Percentiles rank a stretch among this genome's conserved stretches.
phyloP scores from a whole-genome alignment of 1,140 invertebrate genomes.

The Pseudomyrmex sp. region DNA sequence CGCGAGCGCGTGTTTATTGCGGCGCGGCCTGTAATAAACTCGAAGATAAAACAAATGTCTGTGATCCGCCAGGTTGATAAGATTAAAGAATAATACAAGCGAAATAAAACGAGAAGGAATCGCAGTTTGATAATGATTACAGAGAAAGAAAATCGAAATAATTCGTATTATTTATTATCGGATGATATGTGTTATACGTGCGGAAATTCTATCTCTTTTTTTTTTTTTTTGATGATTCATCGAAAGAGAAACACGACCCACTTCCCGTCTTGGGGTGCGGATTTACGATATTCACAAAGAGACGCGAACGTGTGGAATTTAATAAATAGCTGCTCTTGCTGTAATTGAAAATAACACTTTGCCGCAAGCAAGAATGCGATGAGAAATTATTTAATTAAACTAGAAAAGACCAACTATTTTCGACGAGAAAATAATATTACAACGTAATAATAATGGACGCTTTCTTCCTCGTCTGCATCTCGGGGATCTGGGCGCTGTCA shows the following conservation, averaged over 20 bases:
- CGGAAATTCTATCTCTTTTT: too few relatives aligned
- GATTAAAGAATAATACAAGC: neutral
- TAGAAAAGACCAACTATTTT: conserved; percentile 18
- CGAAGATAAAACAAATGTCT: neutral
- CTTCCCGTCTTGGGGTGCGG: conserved; percentile 25
- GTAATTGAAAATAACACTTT: conserved; percentile 57
- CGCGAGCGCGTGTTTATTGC: neutral
- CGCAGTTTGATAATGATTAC: neutral
- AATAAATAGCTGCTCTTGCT: conserved; percentile 50
- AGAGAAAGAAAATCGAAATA: too few relatives aligned
- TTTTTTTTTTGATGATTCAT: conserved; percentile 16
- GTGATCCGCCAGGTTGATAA: neutral
- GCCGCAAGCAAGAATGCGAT: conserved; percentile 51
- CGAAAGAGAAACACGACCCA: conserved; percentile 40
- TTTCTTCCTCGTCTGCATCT: too few relatives aligned
- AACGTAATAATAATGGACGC: too few relatives aligned
- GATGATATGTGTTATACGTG: too few relatives aligned
- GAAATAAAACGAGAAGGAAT: neutral
- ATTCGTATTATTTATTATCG: too few relatives aligned
- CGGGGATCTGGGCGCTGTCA: neutral
- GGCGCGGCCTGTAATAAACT: neutral
- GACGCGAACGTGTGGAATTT: conserved; percentile 51
- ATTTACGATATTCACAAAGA: conserved; percentile 24
- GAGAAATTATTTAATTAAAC: conserved; percentile 51
- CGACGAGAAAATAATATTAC: neutral